Percentiles rank a stretch among this genome's conserved stretches.
Evolutionary conservation across 2,113 vertebrate species (phyloP).

Genomic region (Ceyx margarethae): DNA sequence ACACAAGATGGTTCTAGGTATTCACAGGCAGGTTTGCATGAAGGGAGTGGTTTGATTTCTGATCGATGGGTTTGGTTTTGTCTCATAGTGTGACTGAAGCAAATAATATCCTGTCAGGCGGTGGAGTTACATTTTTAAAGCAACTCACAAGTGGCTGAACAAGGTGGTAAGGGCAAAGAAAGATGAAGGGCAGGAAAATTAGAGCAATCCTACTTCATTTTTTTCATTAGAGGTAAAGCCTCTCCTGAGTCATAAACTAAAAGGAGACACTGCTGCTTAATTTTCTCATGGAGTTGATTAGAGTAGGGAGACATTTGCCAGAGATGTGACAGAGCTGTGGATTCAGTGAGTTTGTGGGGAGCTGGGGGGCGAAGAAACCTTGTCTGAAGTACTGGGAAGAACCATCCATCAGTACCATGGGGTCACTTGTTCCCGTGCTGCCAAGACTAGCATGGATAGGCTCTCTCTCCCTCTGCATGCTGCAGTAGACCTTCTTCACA

Average conservation of each 20-base stretch:
- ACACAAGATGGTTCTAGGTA: background rate
- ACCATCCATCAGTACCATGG: background rate
- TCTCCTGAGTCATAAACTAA: background rate
- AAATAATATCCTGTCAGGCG: background rate
- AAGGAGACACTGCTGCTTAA: background rate
- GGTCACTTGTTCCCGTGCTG: background rate
- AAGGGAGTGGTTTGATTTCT: background rate
- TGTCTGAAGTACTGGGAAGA: background rate
- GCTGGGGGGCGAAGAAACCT: background rate
- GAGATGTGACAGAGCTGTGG: background rate
- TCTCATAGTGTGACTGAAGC: background rate
- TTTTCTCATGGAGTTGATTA: slow-evolving; percentile 24
- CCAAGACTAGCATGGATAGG: background rate
- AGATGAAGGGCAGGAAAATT: background rate
- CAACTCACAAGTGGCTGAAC: background rate
- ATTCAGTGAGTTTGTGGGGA: background rate
- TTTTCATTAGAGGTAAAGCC: background rate
- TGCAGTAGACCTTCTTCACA: background rate
- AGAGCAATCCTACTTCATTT: background rate
- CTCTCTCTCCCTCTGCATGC: background rate
- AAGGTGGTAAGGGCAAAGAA: background rate
- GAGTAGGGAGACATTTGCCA: background rate
- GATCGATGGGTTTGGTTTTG: background rate
- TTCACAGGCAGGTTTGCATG: background rate
- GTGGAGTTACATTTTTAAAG: background rate